Conservation (phyloP, 2,888 invertebrate species). For the Ferdinandea cuprea region DNA sequence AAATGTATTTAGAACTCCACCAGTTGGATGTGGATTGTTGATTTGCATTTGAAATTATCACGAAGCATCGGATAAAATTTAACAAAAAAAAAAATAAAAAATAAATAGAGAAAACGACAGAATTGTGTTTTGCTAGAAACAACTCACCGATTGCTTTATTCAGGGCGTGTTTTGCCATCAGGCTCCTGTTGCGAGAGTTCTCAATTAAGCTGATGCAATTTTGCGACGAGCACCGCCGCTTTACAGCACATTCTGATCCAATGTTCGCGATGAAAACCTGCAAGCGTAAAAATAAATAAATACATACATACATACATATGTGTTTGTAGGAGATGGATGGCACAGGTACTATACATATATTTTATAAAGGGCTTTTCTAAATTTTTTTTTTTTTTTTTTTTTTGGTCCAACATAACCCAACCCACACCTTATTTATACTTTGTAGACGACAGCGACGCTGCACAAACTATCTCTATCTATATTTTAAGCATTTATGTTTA, state of each 20-base stretch:
- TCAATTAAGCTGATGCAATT: conserved; percentile 92
- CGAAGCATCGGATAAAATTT: conserved; percentile 53
- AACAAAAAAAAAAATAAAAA: conserved; percentile 11
- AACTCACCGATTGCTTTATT: conserved; percentile 81
- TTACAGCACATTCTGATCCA: conserved; percentile 86
- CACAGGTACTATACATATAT: no score
- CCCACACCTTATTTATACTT: no score
- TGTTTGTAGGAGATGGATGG: no score
- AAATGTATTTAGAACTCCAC: conserved; percentile 63
- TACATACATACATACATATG: conserved; percentile 16
- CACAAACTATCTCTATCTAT: conserved; percentile 36
- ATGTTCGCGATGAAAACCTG: conserved; percentile 83
- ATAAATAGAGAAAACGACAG: conserved; percentile 11
- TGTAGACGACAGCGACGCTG: conserved; percentile 1
- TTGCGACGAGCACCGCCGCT: conserved; percentile 91
- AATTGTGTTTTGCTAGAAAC: conserved; percentile 60
- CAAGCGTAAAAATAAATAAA: conserved; percentile 67
- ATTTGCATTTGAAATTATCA: conserved; percentile 73
- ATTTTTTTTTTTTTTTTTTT: conserved; percentile 18
- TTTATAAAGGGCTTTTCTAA: not conserved
- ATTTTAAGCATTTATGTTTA: conserved; percentile 60
- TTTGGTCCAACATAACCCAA: not conserved
- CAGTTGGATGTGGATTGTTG: conserved; percentile 71
- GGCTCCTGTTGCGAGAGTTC: conserved; percentile 87
- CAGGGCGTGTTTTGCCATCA: conserved; percentile 84